Percentiles rank a stretch among this genome's conserved stretches.
These are phyloP conservation scores for Drosophila suzukii DNA, from an alignment of 1,140 invertebrate species.

Conservation along the genomic window DNA sequence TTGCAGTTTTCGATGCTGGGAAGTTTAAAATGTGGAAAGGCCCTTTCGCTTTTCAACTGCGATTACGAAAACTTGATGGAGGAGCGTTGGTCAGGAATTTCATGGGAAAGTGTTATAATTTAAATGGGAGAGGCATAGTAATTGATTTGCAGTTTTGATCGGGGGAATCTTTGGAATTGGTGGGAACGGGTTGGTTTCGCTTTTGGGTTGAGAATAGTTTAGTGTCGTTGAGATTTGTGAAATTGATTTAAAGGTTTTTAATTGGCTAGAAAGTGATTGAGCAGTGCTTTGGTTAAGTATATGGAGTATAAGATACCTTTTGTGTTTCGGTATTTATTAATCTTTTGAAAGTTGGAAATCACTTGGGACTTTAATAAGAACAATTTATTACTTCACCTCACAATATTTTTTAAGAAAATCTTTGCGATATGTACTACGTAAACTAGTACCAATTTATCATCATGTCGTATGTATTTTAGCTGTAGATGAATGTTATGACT, in stretches of 20 bases:
- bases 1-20: conserved; percentile 10
- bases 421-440: too few species aligned
- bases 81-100: conserved; percentile 52
- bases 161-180: conserved; percentile 2
- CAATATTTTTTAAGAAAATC: too few species aligned
- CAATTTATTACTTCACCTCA: too few species aligned
- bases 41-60: conserved; percentile 72
- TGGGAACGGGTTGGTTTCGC: conserved; percentile 22
- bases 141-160: conserved; percentile 32
- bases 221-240: conserved; percentile 3
- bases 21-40: conserved; percentile 68
- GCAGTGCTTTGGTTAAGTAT: not conserved
- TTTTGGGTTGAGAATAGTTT: not conserved
- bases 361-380: too few species aligned
- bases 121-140: conserved; percentile 59
- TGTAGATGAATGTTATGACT: too few species aligned
- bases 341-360: not conserved
- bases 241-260: conserved; percentile 21
- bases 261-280: conserved; percentile 6
- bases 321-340: not conserved
- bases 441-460: too few species aligned
- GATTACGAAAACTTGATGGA: conserved; percentile 61
- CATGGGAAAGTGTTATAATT: conserved; percentile 82
- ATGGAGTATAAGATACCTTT: rapidly evolving
- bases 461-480: too few species aligned